Percentiles rank a stretch among this genome's conserved stretches.
phyloP scores from a whole-genome alignment of 2,113 vertebrate genomes.

The Ahaetulla prasina region DNA sequence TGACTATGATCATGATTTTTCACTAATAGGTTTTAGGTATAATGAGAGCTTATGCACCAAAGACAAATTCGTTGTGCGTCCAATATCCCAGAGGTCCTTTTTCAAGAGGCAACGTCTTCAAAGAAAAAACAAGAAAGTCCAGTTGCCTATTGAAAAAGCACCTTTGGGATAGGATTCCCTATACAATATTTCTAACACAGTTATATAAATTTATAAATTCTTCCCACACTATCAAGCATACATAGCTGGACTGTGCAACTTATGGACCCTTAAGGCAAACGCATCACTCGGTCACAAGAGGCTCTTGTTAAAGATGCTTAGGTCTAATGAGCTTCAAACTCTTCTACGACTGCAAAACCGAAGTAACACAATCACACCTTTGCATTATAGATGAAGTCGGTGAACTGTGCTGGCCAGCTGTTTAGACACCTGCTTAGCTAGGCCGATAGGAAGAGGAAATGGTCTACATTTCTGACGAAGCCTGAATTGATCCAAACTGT shows the following conservation, averaged over 20 bases:
- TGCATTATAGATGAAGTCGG: neutral
- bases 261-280: neutral
- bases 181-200: neutral
- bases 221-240: neutral
- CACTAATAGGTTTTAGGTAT: too few relatives aligned
- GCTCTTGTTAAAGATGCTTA: neutral
- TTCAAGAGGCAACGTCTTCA: too few relatives aligned
- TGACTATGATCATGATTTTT: too few relatives aligned
- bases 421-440: neutral
- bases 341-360: neutral
- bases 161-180: neutral
- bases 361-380: neutral
- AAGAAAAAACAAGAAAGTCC: too few relatives aligned
- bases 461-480: neutral
- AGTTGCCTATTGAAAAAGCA: too few relatives aligned
- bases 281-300: neutral
- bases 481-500: neutral
- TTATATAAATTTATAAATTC: neutral
- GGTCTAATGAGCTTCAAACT: neutral
- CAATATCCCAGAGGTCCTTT: too few relatives aligned
- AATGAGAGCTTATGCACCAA: too few relatives aligned
- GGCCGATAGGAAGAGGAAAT: neutral
- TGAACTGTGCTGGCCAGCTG: neutral
- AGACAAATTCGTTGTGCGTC: too few relatives aligned
- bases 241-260: neutral